phyloP scores from a whole-genome alignment of 2,797 vertebrate genomes.

The Rhinoraja longicauda region DNA sequence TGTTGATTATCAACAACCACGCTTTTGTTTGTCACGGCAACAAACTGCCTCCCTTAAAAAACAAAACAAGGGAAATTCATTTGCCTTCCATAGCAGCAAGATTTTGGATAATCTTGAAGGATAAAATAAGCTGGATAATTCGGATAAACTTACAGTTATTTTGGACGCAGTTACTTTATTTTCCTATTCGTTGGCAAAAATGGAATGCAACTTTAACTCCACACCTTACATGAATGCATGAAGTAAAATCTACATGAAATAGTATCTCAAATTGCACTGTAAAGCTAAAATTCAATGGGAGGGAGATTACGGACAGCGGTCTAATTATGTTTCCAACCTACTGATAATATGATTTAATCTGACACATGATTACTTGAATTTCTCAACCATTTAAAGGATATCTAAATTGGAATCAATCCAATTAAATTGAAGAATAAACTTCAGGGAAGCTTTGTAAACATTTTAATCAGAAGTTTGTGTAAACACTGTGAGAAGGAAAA shows the following conservation, averaged over 20 bases:
- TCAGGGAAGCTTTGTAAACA: background rate
- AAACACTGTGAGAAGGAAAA: background rate
- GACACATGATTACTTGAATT: background rate
- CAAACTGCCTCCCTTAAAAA: background rate
- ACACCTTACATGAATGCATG: background rate
- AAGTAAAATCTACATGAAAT: background rate
- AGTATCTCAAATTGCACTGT: background rate
- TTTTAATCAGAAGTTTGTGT: background rate
- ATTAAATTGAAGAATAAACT: background rate
- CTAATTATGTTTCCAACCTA: background rate
- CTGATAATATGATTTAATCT: background rate
- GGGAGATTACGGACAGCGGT: too few relatives aligned
- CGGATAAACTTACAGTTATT: background rate
- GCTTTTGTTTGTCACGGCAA: background rate
- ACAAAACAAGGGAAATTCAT: background rate
- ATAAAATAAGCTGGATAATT: too few relatives aligned
- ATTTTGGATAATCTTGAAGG: conserved; percentile 13
- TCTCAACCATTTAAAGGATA: background rate
- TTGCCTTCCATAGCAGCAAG: background rate
- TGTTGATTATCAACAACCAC: background rate
- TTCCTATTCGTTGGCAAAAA: background rate
- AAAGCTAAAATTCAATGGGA: background rate
- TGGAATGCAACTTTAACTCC: too few relatives aligned
- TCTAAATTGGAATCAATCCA: background rate
- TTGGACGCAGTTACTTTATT: background rate